These are phyloP conservation scores for Telmatherina bonti DNA, from an alignment of 2,797 vertebrate species.

Conservation along the genomic window DNA sequence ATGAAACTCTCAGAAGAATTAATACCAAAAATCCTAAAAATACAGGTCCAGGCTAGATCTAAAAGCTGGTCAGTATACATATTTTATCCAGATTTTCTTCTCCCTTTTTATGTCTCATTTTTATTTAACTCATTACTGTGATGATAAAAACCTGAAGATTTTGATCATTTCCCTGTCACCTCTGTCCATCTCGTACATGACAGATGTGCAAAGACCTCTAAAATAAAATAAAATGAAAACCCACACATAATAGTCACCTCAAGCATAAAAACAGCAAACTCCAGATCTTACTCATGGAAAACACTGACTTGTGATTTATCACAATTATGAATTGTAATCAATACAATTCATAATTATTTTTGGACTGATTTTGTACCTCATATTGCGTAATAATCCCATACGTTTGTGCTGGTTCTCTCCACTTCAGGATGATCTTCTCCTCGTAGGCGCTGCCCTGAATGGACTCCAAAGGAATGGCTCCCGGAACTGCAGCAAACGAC, in stretches of 20 bases:
- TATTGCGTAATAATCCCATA: slow-evolving; percentile 96
- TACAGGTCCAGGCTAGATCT: too few relatives aligned
- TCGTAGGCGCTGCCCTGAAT: slow-evolving; percentile 97
- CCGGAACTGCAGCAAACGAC: slow-evolving; percentile 85
- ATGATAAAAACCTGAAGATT: not conserved
- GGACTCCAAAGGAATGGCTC: slow-evolving; percentile 93
- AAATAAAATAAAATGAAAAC: too few relatives aligned
- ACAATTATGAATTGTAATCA: not conserved
- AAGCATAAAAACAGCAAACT: not conserved
- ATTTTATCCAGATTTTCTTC: too few relatives aligned
- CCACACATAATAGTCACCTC: too few relatives aligned
- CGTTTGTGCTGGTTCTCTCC: slow-evolving; percentile 94
- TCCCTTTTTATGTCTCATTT: not conserved
- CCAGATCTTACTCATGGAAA: not conserved
- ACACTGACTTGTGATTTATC: too few relatives aligned
- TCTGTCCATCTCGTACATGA: not conserved
- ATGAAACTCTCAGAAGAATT: not conserved
- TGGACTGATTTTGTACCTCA: slow-evolving; percentile 85
- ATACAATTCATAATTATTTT: not conserved
- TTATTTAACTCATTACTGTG: too few relatives aligned
- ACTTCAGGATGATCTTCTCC: slow-evolving; percentile 96
- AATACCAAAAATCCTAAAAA: too few relatives aligned
- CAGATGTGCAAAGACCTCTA: not conserved
- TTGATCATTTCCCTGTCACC: not conserved
- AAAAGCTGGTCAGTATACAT: too few relatives aligned